phyloP scores from a whole-genome alignment of 2,797 vertebrate genomes.

The Todus mexicanus region DNA sequence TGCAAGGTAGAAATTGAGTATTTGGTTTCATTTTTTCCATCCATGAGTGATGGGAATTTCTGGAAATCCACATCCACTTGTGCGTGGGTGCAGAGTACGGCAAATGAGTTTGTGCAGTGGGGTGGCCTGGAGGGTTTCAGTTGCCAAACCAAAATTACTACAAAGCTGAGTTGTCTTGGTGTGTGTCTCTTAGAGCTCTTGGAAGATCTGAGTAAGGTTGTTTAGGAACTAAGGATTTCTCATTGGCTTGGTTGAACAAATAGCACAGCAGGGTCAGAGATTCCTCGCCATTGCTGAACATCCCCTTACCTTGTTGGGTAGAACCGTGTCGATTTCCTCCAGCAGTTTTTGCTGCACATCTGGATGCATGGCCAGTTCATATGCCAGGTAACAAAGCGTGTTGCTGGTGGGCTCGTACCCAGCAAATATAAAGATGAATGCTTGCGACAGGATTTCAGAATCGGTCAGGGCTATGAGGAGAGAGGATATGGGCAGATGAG shows the following conservation, averaged over 20 bases:
- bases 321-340: conserved; percentile 24
- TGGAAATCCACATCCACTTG: background rate
- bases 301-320: conserved; percentile 59
- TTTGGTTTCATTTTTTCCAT: background rate
- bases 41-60: background rate
- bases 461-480: conserved; percentile 45
- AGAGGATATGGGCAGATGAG: background rate
- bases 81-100: background rate
- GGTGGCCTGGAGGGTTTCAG: background rate
- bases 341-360: conserved; percentile 58
- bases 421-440: conserved; percentile 59
- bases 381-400: background rate
- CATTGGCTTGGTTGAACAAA: background rate
- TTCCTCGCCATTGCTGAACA: rapidly evolving
- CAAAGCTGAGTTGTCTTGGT: background rate
- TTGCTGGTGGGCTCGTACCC: conserved; percentile 63
- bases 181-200: background rate
- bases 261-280: background rate
- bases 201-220: background rate
- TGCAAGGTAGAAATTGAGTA: background rate
- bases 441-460: conserved; percentile 18
- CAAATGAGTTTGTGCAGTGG: background rate
- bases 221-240: background rate
- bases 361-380: conserved; percentile 17
- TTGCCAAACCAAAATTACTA: background rate